These are phyloP conservation scores for Zoanthus sansibaricus DNA, from an alignment of 92 coral and sea anemone species.

Conservation along the genomic window DNA sequence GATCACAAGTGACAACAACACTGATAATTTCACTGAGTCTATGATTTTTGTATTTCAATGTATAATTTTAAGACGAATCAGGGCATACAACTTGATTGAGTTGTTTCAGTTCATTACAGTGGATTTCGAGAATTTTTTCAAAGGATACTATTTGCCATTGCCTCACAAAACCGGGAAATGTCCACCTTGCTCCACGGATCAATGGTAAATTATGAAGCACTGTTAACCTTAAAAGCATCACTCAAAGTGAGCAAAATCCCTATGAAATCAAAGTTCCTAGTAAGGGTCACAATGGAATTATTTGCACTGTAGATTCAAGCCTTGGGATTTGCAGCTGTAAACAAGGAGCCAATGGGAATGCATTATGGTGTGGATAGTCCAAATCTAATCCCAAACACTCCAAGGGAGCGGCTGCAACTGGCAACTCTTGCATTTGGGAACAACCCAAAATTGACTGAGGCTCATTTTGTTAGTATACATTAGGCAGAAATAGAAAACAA, in stretches of 20 bases:
- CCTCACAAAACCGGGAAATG: background rate
- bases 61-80: slow-evolving; percentile 54
- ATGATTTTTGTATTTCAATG: slow-evolving; percentile 69
- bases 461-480: slow-evolving; percentile 51
- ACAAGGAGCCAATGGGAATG: slow-evolving; percentile 19
- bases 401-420: no score
- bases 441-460: slow-evolving; percentile 23
- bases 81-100: slow-evolving; percentile 70
- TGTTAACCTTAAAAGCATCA: background rate
- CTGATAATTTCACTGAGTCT: slow-evolving; percentile 73
- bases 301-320: slow-evolving; percentile 28
- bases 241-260: slow-evolving; percentile 17
- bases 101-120: slow-evolving; percentile 52
- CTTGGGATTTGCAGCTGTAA: slow-evolving; percentile 22
- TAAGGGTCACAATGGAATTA: background rate
- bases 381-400: slow-evolving; percentile 14
- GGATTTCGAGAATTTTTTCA: slow-evolving; percentile 60
- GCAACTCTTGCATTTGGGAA: slow-evolving; percentile 1
- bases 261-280: slow-evolving; percentile 30
- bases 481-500: slow-evolving; percentile 48
- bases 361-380: slow-evolving; percentile 15
- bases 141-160: slow-evolving; percentile 52
- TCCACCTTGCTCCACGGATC: no score
- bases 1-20: slow-evolving; percentile 74
- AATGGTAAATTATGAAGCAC: no score